Evolutionary conservation across 64 coral and sea anemone genomes (phyloP).

Genomic region (Actinia tenebrosa): DNA sequence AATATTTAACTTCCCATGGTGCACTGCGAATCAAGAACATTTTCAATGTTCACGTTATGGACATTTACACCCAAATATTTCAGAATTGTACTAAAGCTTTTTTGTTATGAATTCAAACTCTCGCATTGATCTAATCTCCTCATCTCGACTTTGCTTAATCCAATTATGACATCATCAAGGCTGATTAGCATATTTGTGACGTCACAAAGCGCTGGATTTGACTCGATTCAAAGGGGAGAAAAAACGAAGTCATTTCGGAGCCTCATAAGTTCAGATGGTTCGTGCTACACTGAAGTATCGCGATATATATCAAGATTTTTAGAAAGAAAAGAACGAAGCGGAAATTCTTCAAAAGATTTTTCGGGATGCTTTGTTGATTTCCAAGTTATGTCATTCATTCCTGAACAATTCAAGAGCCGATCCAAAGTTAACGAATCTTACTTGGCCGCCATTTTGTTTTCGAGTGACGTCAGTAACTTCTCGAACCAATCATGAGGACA

Average conservation of each 20-base stretch:
- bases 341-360: too few species aligned
- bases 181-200: neutral
- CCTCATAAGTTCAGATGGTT: neutral
- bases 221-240: too few species aligned
- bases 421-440: neutral
- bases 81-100: too few species aligned
- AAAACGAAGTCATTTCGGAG: neutral
- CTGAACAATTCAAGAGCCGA: neutral
- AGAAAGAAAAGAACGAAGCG: too few species aligned
- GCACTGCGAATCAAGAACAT: too few species aligned
- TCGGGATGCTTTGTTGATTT: neutral
- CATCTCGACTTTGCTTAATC: neutral
- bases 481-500: constrained; percentile 26
- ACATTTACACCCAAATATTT: too few species aligned
- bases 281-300: too few species aligned
- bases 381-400: neutral
- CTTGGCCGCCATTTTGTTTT: neutral
- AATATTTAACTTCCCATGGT: too few species aligned
- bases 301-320: too few species aligned
- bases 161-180: neutral
- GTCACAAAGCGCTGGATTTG: neutral
- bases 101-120: too few species aligned
- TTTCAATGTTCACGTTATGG: too few species aligned
- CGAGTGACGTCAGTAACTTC: neutral
- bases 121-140: too few species aligned